Evolutionary conservation across 2,888 invertebrate genomes (phyloP).

Genomic region (Epinotia ramella): DNA sequence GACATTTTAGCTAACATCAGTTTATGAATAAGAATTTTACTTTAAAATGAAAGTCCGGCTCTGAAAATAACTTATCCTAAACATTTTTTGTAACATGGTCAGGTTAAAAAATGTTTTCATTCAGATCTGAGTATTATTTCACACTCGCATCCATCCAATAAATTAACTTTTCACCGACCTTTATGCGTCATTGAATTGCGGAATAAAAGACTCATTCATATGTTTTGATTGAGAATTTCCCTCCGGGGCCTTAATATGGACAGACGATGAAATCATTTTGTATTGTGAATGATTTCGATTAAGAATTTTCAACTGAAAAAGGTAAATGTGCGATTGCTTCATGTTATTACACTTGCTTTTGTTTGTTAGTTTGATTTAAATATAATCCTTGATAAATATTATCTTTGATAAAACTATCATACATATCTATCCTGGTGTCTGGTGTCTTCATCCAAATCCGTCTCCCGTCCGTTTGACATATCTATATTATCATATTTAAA

Average conservation of each 20-base stretch:
- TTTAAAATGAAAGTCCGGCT: no score
- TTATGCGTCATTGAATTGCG: constrained; percentile 50
- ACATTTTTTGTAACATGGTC: not conserved
- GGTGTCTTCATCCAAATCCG: no score
- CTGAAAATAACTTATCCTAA: not conserved
- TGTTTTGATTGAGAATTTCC: constrained; percentile 50
- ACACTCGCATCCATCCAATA: constrained; percentile 42
- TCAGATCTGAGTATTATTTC: constrained; percentile 1
- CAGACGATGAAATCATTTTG: constrained; percentile 28
- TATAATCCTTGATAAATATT: not conserved
- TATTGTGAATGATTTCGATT: constrained; percentile 14
- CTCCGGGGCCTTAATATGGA: constrained; percentile 13
- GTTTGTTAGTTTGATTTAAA: not conserved
- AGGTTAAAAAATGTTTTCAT: not conserved
- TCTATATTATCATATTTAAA: no score
- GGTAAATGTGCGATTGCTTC: not conserved
- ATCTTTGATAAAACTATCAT: no score
- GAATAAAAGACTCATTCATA: constrained; percentile 50
- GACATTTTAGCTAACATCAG: no score
- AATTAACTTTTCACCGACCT: constrained; percentile 50
- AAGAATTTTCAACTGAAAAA: not conserved
- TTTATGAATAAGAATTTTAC: no score
- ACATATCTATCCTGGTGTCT: no score
- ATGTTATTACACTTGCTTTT: not conserved
- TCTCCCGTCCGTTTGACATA: no score